phyloP scores from a whole-genome alignment of 2,797 vertebrate genomes.

The Sebastes baramenuke region DNA sequence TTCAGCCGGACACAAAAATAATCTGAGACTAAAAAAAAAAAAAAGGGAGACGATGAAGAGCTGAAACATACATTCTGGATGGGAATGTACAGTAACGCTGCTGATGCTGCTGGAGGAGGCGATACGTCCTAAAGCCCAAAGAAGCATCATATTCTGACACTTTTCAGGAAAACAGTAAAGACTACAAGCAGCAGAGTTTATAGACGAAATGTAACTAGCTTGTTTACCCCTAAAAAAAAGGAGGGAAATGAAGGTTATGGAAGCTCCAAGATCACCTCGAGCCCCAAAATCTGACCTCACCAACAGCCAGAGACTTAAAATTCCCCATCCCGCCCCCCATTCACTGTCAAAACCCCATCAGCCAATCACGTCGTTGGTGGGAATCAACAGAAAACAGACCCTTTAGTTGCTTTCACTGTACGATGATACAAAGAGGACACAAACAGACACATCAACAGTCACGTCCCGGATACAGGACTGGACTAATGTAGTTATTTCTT shows the following conservation, averaged over 20 bases:
- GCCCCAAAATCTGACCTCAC: constrained; percentile 10
- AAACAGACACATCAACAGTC: not conserved
- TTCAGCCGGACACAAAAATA: constrained; percentile 23
- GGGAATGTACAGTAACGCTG: not conserved
- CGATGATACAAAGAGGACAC: not conserved
- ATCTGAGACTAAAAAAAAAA: not conserved
- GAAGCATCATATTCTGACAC: not conserved
- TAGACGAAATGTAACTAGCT: constrained; percentile 10
- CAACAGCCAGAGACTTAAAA: constrained; percentile 3
- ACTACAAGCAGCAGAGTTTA: constrained; percentile 5
- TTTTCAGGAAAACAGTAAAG: not conserved
- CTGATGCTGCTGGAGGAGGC: not conserved
- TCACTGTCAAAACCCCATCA: not conserved
- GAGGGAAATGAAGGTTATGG: not conserved
- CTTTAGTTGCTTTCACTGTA: not conserved
- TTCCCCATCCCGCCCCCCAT: not conserved
- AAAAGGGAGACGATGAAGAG: not conserved
- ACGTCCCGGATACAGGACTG: not conserved
- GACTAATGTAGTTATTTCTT: not conserved
- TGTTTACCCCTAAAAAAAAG: not conserved
- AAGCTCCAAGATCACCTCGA: constrained; percentile 10
- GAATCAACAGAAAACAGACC: not conserved
- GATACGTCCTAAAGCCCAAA: not conserved
- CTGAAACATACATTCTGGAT: not conserved
- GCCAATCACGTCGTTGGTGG: constrained; percentile 7